Evolutionary conservation across 1,140 invertebrate genomes (phyloP).

Genomic region (Batillaria attramentaria): DNA sequence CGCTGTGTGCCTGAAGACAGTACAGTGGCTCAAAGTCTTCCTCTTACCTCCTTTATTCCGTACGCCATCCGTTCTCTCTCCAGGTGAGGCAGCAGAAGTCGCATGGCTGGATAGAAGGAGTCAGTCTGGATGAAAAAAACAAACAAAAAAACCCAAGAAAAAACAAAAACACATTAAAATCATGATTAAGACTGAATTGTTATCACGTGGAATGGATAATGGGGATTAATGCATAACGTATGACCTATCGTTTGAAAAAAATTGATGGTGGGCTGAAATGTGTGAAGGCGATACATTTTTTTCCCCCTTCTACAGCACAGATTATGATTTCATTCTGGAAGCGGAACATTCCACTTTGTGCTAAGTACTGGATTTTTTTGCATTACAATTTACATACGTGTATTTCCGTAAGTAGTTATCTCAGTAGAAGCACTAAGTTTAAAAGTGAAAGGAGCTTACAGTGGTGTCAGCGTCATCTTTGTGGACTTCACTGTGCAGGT

Average conservation of each 20-base stretch:
- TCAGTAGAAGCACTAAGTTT: neutral
- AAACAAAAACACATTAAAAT: neutral
- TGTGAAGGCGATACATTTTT: too few relatives aligned
- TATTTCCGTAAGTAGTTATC: neutral
- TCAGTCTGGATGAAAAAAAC: constrained; percentile 63
- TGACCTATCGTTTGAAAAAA: too few relatives aligned
- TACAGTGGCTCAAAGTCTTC: too few relatives aligned
- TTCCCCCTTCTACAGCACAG: too few relatives aligned
- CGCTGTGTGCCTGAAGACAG: too few relatives aligned
- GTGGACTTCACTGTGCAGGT: constrained; percentile 68
- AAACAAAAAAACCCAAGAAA: constrained; percentile 4
- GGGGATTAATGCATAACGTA: too few relatives aligned
- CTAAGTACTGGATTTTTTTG: neutral
- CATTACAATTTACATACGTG: neutral
- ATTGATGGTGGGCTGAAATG: too few relatives aligned
- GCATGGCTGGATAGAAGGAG: constrained; percentile 81
- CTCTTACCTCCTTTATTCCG: constrained; percentile 69
- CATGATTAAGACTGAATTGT: too few relatives aligned
- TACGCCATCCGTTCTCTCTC: constrained; percentile 73
- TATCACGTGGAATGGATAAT: too few relatives aligned
- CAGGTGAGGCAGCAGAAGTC: constrained; percentile 81
- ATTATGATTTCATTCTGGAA: too few relatives aligned
- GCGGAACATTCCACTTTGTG: too few relatives aligned
- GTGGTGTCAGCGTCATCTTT: constrained; percentile 56
- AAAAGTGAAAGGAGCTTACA: too few relatives aligned